Evolutionary conservation across 2,113 vertebrate genomes (phyloP).

Genomic region (Ptychochromis oligacanthus): DNA sequence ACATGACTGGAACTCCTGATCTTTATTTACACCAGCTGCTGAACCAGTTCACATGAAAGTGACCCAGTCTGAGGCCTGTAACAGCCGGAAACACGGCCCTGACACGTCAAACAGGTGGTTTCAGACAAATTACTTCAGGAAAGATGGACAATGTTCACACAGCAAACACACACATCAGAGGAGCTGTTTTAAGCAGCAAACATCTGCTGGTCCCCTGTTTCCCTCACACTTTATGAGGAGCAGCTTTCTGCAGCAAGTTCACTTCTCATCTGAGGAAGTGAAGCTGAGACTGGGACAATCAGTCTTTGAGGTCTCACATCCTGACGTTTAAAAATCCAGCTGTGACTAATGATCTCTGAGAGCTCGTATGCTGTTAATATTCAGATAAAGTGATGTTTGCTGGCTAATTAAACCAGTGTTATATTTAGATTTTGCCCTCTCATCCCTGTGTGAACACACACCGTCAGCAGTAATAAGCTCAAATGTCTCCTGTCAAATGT

Average conservation of each 20-base stretch:
- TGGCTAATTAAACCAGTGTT: background rate
- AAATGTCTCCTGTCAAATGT: background rate
- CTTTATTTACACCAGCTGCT: background rate
- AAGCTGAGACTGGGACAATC: too few species aligned
- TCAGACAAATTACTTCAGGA: background rate
- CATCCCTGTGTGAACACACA: too few species aligned
- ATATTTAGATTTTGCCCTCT: too few species aligned
- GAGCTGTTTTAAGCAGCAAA: too few species aligned
- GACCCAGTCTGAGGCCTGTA: background rate
- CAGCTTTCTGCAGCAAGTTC: too few species aligned
- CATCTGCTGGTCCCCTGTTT: too few species aligned
- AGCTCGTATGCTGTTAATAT: background rate
- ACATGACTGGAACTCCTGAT: background rate
- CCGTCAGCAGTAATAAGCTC: background rate
- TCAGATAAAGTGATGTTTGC: background rate
- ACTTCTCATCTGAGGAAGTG: background rate
- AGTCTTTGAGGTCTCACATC: too few species aligned
- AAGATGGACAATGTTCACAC: background rate
- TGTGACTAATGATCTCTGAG: background rate
- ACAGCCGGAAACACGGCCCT: background rate
- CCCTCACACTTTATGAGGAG: too few species aligned
- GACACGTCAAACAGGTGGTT: background rate
- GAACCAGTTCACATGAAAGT: constrained; percentile 6
- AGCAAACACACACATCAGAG: background rate
- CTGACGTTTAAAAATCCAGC: background rate